phyloP scores from a whole-genome alignment of 2,797 vertebrate genomes.

The Ciconia nigra region DNA sequence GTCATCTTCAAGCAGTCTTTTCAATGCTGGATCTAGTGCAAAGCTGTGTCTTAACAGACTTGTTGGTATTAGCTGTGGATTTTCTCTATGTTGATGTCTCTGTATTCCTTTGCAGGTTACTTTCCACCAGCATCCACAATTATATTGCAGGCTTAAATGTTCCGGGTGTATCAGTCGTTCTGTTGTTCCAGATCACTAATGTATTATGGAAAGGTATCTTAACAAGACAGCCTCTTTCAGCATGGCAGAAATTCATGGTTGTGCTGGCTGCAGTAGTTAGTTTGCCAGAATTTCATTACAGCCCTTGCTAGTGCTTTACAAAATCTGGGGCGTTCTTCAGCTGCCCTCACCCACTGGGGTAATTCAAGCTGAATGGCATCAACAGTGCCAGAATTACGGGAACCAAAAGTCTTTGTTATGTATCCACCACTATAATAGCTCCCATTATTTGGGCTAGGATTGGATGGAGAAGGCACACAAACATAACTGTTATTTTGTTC shows the following conservation, averaged over 20 bases:
- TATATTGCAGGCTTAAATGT: not conserved
- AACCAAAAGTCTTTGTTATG: conserved; percentile 55
- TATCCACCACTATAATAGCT: conserved; percentile 62
- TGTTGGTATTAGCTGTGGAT: not conserved
- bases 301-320: conserved; percentile 54
- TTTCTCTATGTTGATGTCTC: not conserved
- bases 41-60: not conserved
- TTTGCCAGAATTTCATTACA: conserved; percentile 48
- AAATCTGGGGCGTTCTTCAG: conserved; percentile 34
- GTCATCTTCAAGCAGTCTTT: not conserved
- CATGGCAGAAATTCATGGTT: not conserved
- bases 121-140: not conserved
- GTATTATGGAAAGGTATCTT: not conserved
- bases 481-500: conserved; percentile 30
- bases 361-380: conserved; percentile 69
- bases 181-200: not conserved
- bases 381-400: not conserved
- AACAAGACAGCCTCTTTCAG: not conserved
- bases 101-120: not conserved
- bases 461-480: conserved; percentile 64
- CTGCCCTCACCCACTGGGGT: conserved; percentile 51
- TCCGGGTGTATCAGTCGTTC: not conserved
- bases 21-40: not conserved
- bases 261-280: conserved; percentile 31
- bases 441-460: conserved; percentile 54